Evolutionary conservation across 2,113 vertebrate genomes (phyloP).

Genomic region (Ophthalmolycus amberensis): DNA sequence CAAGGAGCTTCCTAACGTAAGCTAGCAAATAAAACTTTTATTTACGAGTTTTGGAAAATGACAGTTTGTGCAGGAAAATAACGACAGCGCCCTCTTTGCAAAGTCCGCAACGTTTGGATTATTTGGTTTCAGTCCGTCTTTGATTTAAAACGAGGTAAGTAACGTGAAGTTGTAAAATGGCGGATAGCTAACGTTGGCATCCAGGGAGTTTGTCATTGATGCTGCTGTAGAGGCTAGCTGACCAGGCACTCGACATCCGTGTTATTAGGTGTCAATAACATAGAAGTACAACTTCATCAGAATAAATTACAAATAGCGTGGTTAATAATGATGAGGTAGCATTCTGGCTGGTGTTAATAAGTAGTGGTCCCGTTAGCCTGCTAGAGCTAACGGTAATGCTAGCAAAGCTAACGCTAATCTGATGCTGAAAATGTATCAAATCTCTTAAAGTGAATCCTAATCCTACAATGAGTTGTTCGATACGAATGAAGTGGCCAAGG

Average conservation of each 20-base stretch:
- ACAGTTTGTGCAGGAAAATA: slow-evolving; percentile 39
- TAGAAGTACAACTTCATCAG: not conserved
- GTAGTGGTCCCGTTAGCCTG: slow-evolving; percentile 12
- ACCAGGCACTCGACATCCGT: not conserved
- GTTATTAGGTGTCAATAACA: not conserved
- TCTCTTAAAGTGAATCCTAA: not conserved
- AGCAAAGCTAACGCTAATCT: slow-evolving; percentile 9
- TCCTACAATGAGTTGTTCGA: not conserved
- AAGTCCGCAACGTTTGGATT: slow-evolving; percentile 54
- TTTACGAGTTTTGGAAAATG: slow-evolving; percentile 35
- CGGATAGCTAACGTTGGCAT: slow-evolving; percentile 70
- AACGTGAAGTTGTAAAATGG: slow-evolving; percentile 76
- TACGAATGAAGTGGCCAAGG: not conserved
- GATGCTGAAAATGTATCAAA: not conserved
- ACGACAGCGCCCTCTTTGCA: slow-evolving; percentile 20
- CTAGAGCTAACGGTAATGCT: slow-evolving; percentile 37
- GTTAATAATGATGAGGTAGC: not conserved
- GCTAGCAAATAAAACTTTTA: slow-evolving; percentile 44
- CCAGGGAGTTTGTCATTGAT: slow-evolving; percentile 69
- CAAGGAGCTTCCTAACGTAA: slow-evolving; percentile 52
- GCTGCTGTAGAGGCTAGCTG: slow-evolving; percentile 15
- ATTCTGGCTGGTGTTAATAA: not conserved
- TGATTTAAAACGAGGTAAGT: slow-evolving; percentile 79
- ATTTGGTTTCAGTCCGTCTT: slow-evolving; percentile 54
- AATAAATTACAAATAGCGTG: not conserved